Conservation (phyloP, 2,888 invertebrate species). For the Xanthia togata region DNA sequence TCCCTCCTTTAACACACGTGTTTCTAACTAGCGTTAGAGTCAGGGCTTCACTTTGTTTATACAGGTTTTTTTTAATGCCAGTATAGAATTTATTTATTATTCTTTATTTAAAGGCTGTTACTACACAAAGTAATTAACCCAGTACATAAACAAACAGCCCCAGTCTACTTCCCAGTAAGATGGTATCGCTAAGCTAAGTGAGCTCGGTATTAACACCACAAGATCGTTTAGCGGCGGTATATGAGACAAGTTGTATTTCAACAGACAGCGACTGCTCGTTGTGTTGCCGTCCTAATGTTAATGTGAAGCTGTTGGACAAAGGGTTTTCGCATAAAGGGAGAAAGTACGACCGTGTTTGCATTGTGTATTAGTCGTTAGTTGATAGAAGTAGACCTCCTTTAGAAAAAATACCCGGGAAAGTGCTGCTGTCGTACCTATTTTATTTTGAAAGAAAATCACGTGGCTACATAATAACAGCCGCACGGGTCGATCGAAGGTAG, state of each 20-base stretch:
- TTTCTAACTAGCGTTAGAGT: too few relatives aligned
- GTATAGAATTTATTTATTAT: too few relatives aligned
- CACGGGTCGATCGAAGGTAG: too few relatives aligned
- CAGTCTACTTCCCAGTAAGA: not conserved
- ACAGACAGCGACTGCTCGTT: conserved; percentile 7
- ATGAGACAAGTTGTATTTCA: conserved; percentile 26
- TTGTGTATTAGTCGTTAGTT: not conserved
- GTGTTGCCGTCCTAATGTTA: conserved; percentile 19
- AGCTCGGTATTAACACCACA: conserved; percentile 35
- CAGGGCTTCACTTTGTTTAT: too few relatives aligned
- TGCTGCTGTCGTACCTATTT: not conserved
- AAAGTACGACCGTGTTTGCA: not conserved
- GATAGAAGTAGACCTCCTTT: not conserved
- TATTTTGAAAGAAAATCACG: too few relatives aligned
- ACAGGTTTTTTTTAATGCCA: too few relatives aligned
- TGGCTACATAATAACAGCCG: too few relatives aligned
- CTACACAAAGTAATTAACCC: not conserved
- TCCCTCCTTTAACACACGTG: too few relatives aligned
- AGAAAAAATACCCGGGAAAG: not conserved
- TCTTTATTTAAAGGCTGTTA: too few relatives aligned
- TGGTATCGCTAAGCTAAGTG: conserved; percentile 45
- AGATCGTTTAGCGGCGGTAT: conserved; percentile 21
- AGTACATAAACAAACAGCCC: conserved; percentile 5
- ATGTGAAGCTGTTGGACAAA: conserved; percentile 5
- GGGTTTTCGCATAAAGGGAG: not conserved